Evolutionary conservation across 2,888 invertebrate species (phyloP), one percentile per base, ranked within the genome.

Genomic region (Diadegma fenestrale): DNA sequence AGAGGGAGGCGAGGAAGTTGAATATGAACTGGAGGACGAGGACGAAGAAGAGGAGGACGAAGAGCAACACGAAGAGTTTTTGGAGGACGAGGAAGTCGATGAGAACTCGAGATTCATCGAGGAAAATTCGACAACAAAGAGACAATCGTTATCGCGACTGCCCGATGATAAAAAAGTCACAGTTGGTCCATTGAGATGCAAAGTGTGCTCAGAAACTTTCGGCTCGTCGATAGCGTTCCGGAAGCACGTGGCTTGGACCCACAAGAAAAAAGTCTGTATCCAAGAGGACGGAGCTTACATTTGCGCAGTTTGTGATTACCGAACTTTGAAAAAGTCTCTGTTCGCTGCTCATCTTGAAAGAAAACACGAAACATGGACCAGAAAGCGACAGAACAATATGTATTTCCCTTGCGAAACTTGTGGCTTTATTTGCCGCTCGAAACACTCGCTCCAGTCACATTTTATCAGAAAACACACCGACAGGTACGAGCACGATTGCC

Each of bases 391-490:
- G 12, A 89, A 68, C 37, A 90, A 80, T 17, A 79, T 88, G 22
- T 80, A 91, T 1, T 94, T 92, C 63, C 94, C 94, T 0, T 94
- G 94, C 71, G 89, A 77, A 0, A 92, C 91, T 0, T 94, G 94
- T 73, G 93, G 93, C 0, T 94, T 93, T 64, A 91, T 92, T 3
- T 94, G 94, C 48, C 89, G 94, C 7, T 93, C 93, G 3, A 94
- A 94, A 54, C 94, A 94, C 81, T 94, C 94, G 8, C 82, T 94
- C 2, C 94, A 94, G 73, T 93, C 94, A 2, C 94, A 94, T 75
- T 94, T 93, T 68, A 93, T 92, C 0, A 87, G 94, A 0, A 94
- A 94, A 69, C 94, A 94, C 87, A 94, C 94, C 0, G 94, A 94
- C 45, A 89, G 88, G 4, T 94, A 92, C 86, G 94, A 94, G 82